Evolutionary conservation across 1,140 invertebrate species (phyloP).

Genomic region (Sinonovacula constricta): DNA sequence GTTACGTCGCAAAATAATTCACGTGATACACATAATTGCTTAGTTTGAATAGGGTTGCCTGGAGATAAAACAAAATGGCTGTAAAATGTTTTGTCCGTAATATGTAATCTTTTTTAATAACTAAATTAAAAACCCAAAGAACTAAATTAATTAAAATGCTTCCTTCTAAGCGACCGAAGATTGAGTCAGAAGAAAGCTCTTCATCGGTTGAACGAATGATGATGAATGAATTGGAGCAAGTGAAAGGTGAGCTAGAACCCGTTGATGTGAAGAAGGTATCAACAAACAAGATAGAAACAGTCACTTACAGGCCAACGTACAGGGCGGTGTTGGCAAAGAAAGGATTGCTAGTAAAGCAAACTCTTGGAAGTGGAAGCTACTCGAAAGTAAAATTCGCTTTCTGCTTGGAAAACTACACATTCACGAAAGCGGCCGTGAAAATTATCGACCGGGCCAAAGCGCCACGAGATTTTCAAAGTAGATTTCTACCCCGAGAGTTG

Average conservation of each 20-base stretch:
- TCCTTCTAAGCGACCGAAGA: constrained; percentile 64
- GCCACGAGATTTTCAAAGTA: constrained; percentile 88
- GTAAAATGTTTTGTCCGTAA: too few relatives aligned
- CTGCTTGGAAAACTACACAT: constrained; percentile 57
- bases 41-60: not conserved
- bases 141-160: constrained; percentile 59
- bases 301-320: constrained; percentile 73
- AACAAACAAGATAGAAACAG: constrained; percentile 59
- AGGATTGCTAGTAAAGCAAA: constrained; percentile 70
- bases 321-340: constrained; percentile 71
- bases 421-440: constrained; percentile 88
- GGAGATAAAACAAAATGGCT: too few relatives aligned
- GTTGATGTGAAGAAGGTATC: constrained; percentile 60
- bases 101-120: too few relatives aligned
- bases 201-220: constrained; percentile 45
- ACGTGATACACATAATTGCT: not conserved
- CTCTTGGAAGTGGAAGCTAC: constrained; percentile 74
- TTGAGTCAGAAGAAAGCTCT: constrained; percentile 59
- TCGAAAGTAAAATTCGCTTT: constrained; percentile 77
- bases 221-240: constrained; percentile 66
- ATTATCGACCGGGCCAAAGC: constrained; percentile 88
- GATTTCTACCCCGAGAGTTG: constrained; percentile 94
- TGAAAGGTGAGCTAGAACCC: constrained; percentile 72
- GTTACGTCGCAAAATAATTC: not conserved
- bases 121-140: too few relatives aligned